These are phyloP conservation scores for Cepaea hortensis DNA, from an alignment of 2,888 invertebrate species.

Conservation along the genomic window DNA sequence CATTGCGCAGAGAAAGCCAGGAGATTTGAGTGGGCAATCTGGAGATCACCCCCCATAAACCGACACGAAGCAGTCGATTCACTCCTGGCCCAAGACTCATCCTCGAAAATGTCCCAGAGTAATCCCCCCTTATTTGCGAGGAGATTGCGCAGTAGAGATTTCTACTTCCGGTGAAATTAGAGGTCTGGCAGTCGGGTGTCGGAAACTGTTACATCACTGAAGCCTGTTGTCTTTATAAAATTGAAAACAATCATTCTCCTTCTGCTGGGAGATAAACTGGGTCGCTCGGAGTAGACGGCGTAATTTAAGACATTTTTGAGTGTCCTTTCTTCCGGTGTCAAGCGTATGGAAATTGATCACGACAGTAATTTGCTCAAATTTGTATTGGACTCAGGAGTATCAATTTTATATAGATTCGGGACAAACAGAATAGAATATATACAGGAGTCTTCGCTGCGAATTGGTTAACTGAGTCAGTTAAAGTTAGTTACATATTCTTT, in stretches of 20 bases:
- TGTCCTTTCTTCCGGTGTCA: too few relatives aligned
- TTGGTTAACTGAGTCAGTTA: too few relatives aligned
- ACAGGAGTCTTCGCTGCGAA: too few relatives aligned
- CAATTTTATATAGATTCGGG: too few relatives aligned
- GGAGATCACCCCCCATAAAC: not conserved
- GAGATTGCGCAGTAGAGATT: not conserved
- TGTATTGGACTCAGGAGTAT: too few relatives aligned
- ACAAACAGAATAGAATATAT: too few relatives aligned
- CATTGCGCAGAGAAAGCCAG: not conserved
- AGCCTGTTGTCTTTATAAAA: not conserved
- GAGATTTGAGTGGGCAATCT: not conserved
- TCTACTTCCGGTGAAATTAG: constrained; percentile 32
- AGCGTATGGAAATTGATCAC: too few relatives aligned
- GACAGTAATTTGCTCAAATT: too few relatives aligned
- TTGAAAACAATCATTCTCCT: not conserved
- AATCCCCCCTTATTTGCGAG: constrained; percentile 20
- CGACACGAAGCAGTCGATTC: not conserved
- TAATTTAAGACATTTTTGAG: too few relatives aligned
- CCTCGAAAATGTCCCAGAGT: not conserved
- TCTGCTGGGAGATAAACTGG: too few relatives aligned
- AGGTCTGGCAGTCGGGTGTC: not conserved
- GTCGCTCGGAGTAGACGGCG: too few relatives aligned
- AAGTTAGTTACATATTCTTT: too few relatives aligned
- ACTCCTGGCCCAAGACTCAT: not conserved
- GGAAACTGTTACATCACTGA: not conserved